phyloP scores from a whole-genome alignment of 2,888 invertebrate genomes.

The Acrocera orbiculus region DNA sequence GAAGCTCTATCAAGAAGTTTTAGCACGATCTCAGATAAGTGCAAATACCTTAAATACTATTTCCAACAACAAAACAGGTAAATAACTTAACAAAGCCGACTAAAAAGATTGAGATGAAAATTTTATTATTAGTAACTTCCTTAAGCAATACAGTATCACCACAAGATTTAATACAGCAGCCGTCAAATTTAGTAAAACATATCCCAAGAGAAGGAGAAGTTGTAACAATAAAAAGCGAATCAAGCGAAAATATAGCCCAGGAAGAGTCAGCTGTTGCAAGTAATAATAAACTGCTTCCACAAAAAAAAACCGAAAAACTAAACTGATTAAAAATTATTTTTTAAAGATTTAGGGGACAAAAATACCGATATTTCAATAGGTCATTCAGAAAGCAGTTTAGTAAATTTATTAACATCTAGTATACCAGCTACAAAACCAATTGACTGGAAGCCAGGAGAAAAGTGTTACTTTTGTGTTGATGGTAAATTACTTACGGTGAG shows the following conservation, averaged over 20 bases:
- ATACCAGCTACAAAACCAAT: constrained; percentile 29
- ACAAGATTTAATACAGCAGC: constrained; percentile 7
- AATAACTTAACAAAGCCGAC: no score
- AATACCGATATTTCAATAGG: constrained; percentile 7
- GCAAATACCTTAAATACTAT: constrained; percentile 16
- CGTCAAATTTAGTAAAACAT: constrained; percentile 10
- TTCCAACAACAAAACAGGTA: constrained; percentile 15
- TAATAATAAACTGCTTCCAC: no score
- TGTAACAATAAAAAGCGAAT: constrained; percentile 12
- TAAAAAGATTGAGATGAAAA: no score
- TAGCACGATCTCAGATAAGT: constrained; percentile 35
- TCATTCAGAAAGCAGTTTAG: constrained; percentile 10
- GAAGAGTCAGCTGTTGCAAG: no score
- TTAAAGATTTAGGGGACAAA: constrained; percentile 1
- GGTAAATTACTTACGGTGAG: constrained; percentile 43
- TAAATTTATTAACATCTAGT: constrained; percentile 19
- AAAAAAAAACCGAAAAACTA: no score
- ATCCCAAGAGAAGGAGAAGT: constrained; percentile 11
- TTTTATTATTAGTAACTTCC: no score
- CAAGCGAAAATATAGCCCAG: constrained; percentile 11
- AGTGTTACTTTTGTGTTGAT: constrained; percentile 71
- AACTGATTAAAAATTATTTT: no score
- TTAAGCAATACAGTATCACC: no score
- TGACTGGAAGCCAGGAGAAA: constrained; percentile 70
- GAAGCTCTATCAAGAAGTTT: constrained; percentile 77